A percentile compares a stretch with the other conserved stretches of the same genome.
These are phyloP conservation scores for Drosophila parthenogenetica DNA, from an alignment of 2,888 invertebrate genomes.

Conservation along the genomic window DNA sequence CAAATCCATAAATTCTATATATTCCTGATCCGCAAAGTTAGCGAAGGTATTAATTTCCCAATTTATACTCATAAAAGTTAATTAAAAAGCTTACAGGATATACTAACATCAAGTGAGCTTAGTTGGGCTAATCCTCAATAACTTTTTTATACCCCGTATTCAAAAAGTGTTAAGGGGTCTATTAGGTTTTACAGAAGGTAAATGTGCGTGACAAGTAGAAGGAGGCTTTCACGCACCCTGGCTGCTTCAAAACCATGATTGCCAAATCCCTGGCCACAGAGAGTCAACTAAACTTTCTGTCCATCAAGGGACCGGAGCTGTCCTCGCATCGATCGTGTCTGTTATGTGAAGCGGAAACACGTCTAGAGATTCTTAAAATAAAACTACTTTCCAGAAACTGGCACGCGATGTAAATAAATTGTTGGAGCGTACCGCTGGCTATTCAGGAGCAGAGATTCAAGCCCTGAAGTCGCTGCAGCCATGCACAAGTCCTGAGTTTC, in stretches of 20 bases:
- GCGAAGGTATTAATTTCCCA: no score
- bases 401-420: constrained; percentile 88
- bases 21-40: no score
- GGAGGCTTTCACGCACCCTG: no score
- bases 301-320: constrained; percentile 98
- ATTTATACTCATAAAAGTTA: no score
- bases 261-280: constrained; percentile 98
- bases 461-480: constrained; percentile 91
- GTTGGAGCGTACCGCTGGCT: constrained; percentile 90
- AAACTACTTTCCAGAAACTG: constrained; percentile 91
- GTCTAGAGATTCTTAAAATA: constrained; percentile 93
- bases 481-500: constrained; percentile 89
- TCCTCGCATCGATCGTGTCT: constrained; percentile 96
- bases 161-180: no score
- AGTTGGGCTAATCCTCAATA: no score
- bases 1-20: no score
- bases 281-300: constrained; percentile 96
- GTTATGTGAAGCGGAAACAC: constrained; percentile 95
- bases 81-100: no score
- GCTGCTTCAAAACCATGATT: constrained; percentile 99
- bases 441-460: constrained; percentile 97
- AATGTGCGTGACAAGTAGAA: no score
- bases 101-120: no score
- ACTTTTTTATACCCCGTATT: no score
- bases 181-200: no score